Evolutionary conservation across 2,888 invertebrate genomes (phyloP), one percentile per base, ranked within the genome.

Genomic region (Catotricha subobsoleta): DNA sequence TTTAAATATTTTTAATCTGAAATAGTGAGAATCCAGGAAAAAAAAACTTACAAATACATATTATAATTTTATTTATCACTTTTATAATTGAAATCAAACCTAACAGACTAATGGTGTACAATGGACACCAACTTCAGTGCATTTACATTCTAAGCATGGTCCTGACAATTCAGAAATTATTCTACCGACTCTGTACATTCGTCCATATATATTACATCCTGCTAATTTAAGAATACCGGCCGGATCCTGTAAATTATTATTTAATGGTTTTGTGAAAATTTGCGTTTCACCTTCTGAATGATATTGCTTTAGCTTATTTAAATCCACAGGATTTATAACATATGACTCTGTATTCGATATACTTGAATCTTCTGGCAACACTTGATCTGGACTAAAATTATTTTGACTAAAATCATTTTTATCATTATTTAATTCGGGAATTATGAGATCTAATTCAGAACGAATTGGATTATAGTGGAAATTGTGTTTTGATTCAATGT

Each of bases 181-280:
- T 52, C 76, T 69, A 3, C 82, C 84, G 9, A 87, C 80, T 19
- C 80, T 69, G 59, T 87, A 87, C 80, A 87, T 87, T 47, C 79
- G 69, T 6, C 88, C 88, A 53, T 87, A 87, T 51, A 88, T 87
- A 61, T 88, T 88, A 56, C 88, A 88, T 1, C 87, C 87, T 10
- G 83, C 83, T 46, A 87, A 58, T 59, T 84, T 86, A 34, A 82
- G 61, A 39, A 77, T 60, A 27, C 77, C 76, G 12, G 68, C 60
- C 35, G 57, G 53, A 48, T 55, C 54, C 16, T 36, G 12, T 16
- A 15, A 15, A 15, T 51, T 53, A 31, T 48, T 41, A 21, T 40
- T 41, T 15, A 20, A 16, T 12, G 50, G 45, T 34, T 49, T 48
- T 20, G 47, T 46, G 18, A 44, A 47, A 10, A 49, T 46, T 41